Base-by-base conservation (phyloP, 2,797 vertebrate genomes). In the Amblyopsis hoosieri region DNA sequence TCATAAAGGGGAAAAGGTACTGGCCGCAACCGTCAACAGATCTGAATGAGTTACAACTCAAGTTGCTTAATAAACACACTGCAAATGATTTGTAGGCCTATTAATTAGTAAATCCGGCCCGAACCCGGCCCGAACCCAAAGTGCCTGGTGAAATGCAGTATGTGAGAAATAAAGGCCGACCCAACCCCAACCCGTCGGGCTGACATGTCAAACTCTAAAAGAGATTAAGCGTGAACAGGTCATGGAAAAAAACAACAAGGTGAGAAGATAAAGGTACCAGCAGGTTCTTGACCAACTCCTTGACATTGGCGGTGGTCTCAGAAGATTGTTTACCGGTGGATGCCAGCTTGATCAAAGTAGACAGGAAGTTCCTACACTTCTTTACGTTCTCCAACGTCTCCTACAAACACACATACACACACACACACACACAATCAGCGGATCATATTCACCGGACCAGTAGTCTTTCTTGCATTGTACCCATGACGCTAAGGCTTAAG, bases 361-460 rank as follows among this genome's bases (percentile, higher is more conserved):
- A 96, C 55, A 97, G 85, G 85, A 97, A 97, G 84, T 96, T 97
- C 89, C 94, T 92, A 79, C 96, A 97, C 85, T 97, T 97, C 85
- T 97, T 97, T 86, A 97, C 96, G 81, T 96, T 97, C 84, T 97
- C 95, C 88, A 96, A 93, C 1, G 94, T 96, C 91, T 97, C 96
- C 96, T 97, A 76, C 37, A 69, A 67, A 13, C 31, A 78, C 6
- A 54, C 8, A 72, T 0, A 60, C 56, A 54, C 11, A 60, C 15
- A 60, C 51, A n/a, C 15, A 59, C 50, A 33, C 15, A 65, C 60
- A 33, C 12, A 45, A 64, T 52, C 15, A 31, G 12, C 29, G 13
- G 29, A 12, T 17, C 19, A 12, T 12, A 23, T 12, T 3, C 3
- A 3, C 37, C 37, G 14, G 12, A 48, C 12, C 47, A 48, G 12